Evolutionary conservation across 2,113 vertebrate genomes (phyloP).

Genomic region (Ramphastos sulfuratus): DNA sequence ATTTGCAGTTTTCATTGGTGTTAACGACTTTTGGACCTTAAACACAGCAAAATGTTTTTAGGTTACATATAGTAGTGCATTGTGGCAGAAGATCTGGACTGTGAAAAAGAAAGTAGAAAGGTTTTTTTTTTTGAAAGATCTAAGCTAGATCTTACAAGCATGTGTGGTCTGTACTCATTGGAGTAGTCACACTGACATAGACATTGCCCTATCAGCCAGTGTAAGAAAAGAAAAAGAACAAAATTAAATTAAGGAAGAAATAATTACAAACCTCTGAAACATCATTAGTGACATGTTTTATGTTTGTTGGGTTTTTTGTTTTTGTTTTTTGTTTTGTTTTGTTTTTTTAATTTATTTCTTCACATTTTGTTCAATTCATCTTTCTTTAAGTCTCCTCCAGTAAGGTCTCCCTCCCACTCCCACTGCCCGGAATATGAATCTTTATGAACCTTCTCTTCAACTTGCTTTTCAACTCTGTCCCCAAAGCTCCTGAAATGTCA

Average conservation of each 20-base stretch:
- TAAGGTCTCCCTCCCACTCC: not conserved
- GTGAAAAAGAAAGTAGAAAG: not conserved
- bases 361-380: not conserved
- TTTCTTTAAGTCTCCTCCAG: not conserved
- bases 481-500: conserved; percentile 49
- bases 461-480: conserved; percentile 42
- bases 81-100: not conserved
- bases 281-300: not conserved
- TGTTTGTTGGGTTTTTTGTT: not conserved
- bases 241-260: conserved; percentile 5
- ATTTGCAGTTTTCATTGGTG: not conserved
- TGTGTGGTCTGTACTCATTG: not conserved
- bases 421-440: not conserved
- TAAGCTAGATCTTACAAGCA: not conserved
- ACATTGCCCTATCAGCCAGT: not conserved
- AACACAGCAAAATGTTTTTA: not conserved
- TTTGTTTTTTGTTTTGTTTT: no score
- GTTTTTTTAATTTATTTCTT: not conserved
- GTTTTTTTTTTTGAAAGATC: not conserved
- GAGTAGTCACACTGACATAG: not conserved
- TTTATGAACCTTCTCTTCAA: conserved; percentile 17
- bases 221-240: not conserved
- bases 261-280: conserved; percentile 16
- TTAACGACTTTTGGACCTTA: not conserved
- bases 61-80: not conserved